Base-by-base conservation (phyloP, 2,888 invertebrate genomes). In the Strigamia transsilvanica region DNA sequence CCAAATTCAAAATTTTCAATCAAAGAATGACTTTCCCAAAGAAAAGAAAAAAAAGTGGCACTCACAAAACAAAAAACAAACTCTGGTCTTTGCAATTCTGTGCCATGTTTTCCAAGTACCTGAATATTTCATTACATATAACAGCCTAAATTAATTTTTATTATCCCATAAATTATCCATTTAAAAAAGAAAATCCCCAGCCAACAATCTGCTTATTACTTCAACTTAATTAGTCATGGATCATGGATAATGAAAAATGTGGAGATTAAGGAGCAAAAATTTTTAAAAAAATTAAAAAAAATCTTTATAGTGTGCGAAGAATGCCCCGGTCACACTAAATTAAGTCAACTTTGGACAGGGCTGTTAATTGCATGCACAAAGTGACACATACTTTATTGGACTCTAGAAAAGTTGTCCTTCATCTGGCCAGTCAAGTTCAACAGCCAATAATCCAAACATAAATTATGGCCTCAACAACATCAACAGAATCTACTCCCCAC, bases 171-270 rank as follows among this genome's bases (percentile, higher is more conserved):
- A 61, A 61, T 18, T 61, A 18, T n/a, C 61, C 61, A 61, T 61
- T 61, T n/a, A 61, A 61, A 38, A 38, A 38, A 38, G 10, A 38
- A 38, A 61, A 21, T 15, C n/a, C n/a, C 46, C 46, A 61, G 18
- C 23, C 21, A 23, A n/a, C 61, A 61, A 21, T 23, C 21, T 23
- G 18, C 61, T 61, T 61, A 61, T 18, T 61, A 21, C 61, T 23
- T 23, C 18, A n/a, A 61, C 21, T 61, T 61, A 61, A 61, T 61
- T 61, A 61, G 61, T 23, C 61, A 61, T 61, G 61, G 61, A 61
- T 61, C 61, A 61, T 23, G 18, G 61, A 61, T 61, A 18, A 61
- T 61, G 61, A 61, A 61, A 61, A 61, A 61, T 61, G 61, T 23
- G 13, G 61, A 21, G 61, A 61, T 61, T 61, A 61, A 23, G 61